Percentiles rank a stretch among this genome's conserved stretches.
phyloP scores from a whole-genome alignment of 2,888 invertebrate genomes.

The Tenthredo distinguenda region DNA sequence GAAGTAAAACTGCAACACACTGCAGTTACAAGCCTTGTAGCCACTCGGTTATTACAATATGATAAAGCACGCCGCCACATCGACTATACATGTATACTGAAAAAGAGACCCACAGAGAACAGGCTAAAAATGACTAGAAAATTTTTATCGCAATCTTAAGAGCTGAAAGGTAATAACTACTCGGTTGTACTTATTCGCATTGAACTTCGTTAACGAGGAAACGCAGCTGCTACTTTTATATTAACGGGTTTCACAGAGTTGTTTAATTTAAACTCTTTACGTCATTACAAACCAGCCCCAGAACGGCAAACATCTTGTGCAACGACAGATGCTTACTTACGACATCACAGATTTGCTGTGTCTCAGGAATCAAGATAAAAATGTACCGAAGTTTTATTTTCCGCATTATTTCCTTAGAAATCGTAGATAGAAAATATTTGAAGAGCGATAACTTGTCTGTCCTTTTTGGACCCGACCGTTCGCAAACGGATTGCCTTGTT shows the following conservation, averaged over 20 bases:
- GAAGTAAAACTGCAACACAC: constrained; percentile 19
- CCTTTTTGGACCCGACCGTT: too few species aligned
- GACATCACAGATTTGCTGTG: not conserved
- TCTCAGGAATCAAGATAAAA: not conserved
- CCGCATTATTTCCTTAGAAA: not conserved
- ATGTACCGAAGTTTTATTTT: not conserved
- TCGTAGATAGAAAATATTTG: not conserved
- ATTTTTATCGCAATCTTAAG: constrained; percentile 7
- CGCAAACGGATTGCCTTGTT: too few species aligned
- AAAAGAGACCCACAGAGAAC: not conserved
- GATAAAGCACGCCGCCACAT: not conserved
- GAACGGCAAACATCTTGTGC: not conserved
- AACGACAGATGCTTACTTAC: not conserved
- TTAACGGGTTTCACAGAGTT: not conserved
- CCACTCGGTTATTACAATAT: not conserved
- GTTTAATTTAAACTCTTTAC: not conserved
- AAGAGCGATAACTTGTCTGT: too few species aligned
- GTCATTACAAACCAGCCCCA: not conserved
- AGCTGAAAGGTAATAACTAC: not conserved
- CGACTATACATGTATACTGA: not conserved
- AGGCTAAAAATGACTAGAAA: not conserved
- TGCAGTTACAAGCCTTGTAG: not conserved
- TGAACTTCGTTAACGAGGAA: not conserved
- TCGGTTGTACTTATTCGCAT: not conserved
- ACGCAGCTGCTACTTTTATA: not conserved